Evolutionary conservation across 2,888 invertebrate species (phyloP), one percentile per base, ranked within the genome.

Genomic region (Crocallis elinguaria): DNA sequence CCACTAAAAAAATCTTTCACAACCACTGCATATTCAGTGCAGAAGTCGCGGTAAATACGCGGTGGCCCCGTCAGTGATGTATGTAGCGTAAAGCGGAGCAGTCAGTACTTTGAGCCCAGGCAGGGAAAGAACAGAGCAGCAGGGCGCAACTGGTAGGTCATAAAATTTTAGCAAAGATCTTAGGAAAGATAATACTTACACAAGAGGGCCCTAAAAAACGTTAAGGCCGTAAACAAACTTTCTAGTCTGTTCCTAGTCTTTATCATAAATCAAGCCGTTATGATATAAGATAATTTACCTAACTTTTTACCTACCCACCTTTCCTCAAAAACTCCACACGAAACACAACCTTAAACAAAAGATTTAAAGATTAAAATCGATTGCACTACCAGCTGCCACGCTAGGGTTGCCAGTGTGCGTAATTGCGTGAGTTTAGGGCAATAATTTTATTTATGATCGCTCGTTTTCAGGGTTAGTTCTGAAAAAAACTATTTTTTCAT

Each of bases 381-480:
- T 29, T 14, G 17, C 1, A 8, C 12, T 33, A 17, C 7, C 4
- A 7, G n/a, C 30, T 30, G 14, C 17, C 9, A 39, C 19, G 32
- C 42, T 43, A 60, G 57, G 57, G 62, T 57, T 60, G 60, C 62
- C 60, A 64, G 46, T 64, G 49, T 46, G 25, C 53, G 60, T 62
- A 64, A 64, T 64, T 62, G 62, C 58, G 21, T 32, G 57, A 64
- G 60, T 64, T 62, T 64, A 58, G 60, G 64, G 64, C 54, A 64
- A 60, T 64, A 57, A 62, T 64, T 64, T 64, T 62, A 60, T 64
- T 62, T 64, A 62, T 54, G 60, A 52, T 57, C 55, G 38, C 49
- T 32, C 61, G 55, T 61, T 64, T 57, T 60, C 57, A 39, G 57
- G 51, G 54, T 49, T 50, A 57, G 52, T 58, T 60, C 51, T 35